phyloP scores from a whole-genome alignment of 1,140 invertebrate species.

The Euwallacea similis region DNA sequence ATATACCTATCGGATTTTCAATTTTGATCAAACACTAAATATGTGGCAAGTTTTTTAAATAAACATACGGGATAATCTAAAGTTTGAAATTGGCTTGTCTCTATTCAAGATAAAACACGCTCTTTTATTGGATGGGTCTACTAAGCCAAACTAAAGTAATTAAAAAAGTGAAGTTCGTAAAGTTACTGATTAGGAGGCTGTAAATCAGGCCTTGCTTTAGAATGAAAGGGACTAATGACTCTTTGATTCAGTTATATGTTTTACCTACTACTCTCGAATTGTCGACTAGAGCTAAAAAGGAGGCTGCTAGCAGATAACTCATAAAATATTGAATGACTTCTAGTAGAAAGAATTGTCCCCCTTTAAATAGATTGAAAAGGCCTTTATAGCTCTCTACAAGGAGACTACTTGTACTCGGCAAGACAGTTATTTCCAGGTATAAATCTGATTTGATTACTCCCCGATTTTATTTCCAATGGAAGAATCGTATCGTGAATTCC shows the following conservation, averaged over 20 bases:
- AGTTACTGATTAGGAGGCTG: slow-evolving; percentile 46
- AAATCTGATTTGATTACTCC: slow-evolving; percentile 28
- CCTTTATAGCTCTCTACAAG: slow-evolving; percentile 9
- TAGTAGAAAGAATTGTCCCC: background rate
- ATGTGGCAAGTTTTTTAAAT: background rate
- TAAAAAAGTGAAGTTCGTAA: slow-evolving; percentile 45
- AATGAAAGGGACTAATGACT: slow-evolving; percentile 45
- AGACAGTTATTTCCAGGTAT: slow-evolving; percentile 28
- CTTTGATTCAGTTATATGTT: slow-evolving; percentile 45
- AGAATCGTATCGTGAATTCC: slow-evolving; percentile 11
- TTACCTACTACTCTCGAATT: background rate
- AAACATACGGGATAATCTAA: slow-evolving; percentile 17
- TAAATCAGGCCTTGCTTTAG: slow-evolving; percentile 45
- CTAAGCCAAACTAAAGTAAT: slow-evolving; percentile 45
- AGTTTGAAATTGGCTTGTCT: slow-evolving; percentile 28
- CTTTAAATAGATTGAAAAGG: slow-evolving; percentile 12
- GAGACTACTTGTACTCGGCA: slow-evolving; percentile 17
- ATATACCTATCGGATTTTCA: background rate
- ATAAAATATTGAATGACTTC: background rate
- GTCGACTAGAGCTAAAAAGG: too few species aligned
- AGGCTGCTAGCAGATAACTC: too few species aligned
- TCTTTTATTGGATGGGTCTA: slow-evolving; percentile 34
- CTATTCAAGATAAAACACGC: slow-evolving; percentile 25
- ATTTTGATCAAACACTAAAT: background rate
- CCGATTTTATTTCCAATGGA: slow-evolving; percentile 23